Conservation (phyloP, 2,888 invertebrate species). For the Petrophora chlorosata region DNA sequence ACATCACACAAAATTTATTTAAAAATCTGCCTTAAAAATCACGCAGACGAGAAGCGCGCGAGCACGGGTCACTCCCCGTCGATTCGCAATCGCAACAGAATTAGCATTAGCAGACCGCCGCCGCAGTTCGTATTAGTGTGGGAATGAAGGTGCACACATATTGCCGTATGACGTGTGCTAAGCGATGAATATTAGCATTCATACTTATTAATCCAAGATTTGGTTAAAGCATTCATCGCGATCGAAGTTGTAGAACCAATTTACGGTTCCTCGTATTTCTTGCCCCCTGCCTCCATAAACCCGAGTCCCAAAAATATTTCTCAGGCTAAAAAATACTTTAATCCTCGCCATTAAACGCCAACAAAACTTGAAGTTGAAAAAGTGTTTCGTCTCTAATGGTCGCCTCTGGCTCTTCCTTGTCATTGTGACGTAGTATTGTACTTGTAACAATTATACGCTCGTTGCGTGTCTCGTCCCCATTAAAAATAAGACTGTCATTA, state of each 20-base stretch:
- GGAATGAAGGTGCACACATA: too few species aligned
- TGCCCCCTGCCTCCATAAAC: slow-evolving; percentile 38
- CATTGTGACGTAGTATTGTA: slow-evolving; percentile 53
- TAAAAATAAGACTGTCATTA: slow-evolving; percentile 34
- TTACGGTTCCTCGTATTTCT: slow-evolving; percentile 26
- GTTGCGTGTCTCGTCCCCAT: slow-evolving; percentile 47
- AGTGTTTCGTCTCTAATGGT: slow-evolving; percentile 43
- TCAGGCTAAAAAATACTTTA: slow-evolving; percentile 48
- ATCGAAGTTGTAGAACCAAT: slow-evolving; percentile 16
- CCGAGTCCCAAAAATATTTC: slow-evolving; percentile 38
- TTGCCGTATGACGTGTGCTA: too few species aligned
- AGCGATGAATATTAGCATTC: too few species aligned
- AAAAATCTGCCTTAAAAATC: too few species aligned
- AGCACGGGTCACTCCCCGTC: too few species aligned
- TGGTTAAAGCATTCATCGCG: too few species aligned
- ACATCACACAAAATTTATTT: too few species aligned
- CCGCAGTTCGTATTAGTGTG: too few species aligned
- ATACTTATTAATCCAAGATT: too few species aligned
- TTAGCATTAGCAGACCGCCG: too few species aligned
- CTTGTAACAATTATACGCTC: slow-evolving; percentile 46
- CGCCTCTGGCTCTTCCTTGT: slow-evolving; percentile 48
- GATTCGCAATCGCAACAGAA: too few species aligned
- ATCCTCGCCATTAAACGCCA: slow-evolving; percentile 41
- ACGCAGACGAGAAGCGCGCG: too few species aligned
- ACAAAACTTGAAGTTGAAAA: slow-evolving; percentile 40